Evolutionary conservation across 2,113 vertebrate genomes (phyloP).

Genomic region (Peromyscus leucopus): DNA sequence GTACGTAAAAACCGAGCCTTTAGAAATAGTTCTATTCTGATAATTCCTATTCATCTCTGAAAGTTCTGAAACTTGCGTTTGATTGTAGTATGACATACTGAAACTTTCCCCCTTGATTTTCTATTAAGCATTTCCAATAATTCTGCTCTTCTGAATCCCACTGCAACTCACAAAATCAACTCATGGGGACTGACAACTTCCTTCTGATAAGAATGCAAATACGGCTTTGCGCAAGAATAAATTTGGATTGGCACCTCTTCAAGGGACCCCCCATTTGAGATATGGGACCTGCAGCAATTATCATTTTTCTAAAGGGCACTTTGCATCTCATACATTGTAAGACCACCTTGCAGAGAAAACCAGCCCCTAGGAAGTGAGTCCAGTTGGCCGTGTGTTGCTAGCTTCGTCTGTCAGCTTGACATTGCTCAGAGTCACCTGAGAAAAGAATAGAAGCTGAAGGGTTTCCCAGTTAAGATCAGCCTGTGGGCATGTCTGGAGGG

Average conservation of each 20-base stretch:
- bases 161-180: not conserved
- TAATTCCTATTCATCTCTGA: not conserved
- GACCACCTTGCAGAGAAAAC: too few species aligned
- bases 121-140: not conserved
- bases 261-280: not conserved
- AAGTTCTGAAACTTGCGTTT: not conserved
- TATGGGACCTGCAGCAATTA: not conserved
- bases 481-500: too few species aligned
- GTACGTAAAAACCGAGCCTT: not conserved
- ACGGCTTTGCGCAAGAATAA: not conserved
- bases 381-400: not conserved
- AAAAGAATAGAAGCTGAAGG: not conserved
- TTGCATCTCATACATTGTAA: not conserved
- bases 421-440: not conserved
- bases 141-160: not conserved
- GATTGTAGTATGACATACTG: not conserved
- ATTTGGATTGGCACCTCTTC: not conserved
- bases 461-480: not conserved
- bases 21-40: slow-evolving; percentile 3
- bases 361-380: not conserved
- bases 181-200: slow-evolving; percentile 6
- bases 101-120: slow-evolving; percentile 21
- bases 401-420: not conserved
- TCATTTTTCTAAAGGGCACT: not conserved
- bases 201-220: slow-evolving; percentile 34